Evolutionary conservation across 1,140 invertebrate species (phyloP).

Genomic region (Homarus americanus): DNA sequence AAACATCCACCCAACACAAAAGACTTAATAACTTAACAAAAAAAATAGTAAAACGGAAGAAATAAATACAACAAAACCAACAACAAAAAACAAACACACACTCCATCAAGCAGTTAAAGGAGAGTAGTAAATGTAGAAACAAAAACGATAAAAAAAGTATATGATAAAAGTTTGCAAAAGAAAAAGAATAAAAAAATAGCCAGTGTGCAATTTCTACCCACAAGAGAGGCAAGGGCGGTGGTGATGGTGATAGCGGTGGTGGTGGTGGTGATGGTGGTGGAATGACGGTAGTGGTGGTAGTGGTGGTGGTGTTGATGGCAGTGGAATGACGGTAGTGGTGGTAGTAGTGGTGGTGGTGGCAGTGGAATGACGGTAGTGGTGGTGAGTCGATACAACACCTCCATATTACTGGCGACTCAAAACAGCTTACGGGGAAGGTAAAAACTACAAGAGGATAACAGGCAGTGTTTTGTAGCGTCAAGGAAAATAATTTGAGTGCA

Average conservation of each 20-base stretch:
- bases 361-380: background rate
- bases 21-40: too few relatives aligned
- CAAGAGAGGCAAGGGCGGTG: background rate
- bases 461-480: background rate
- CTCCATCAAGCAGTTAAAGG: too few relatives aligned
- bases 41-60: too few relatives aligned
- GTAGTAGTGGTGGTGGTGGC: background rate
- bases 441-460: constrained; percentile 2
- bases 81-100: too few relatives aligned
- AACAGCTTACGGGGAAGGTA: background rate
- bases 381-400: too few relatives aligned
- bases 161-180: background rate
- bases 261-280: background rate
- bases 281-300: background rate
- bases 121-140: too few relatives aligned
- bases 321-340: too few relatives aligned
- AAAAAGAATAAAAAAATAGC: background rate
- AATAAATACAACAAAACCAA: too few relatives aligned
- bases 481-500: background rate
- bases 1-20: too few relatives aligned
- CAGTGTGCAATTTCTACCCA: background rate
- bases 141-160: background rate
- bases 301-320: background rate
- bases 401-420: background rate
- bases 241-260: background rate